Evolutionary conservation across 1,140 invertebrate genomes (phyloP).

Genomic region (Hyposmocoma kahamanoa): DNA sequence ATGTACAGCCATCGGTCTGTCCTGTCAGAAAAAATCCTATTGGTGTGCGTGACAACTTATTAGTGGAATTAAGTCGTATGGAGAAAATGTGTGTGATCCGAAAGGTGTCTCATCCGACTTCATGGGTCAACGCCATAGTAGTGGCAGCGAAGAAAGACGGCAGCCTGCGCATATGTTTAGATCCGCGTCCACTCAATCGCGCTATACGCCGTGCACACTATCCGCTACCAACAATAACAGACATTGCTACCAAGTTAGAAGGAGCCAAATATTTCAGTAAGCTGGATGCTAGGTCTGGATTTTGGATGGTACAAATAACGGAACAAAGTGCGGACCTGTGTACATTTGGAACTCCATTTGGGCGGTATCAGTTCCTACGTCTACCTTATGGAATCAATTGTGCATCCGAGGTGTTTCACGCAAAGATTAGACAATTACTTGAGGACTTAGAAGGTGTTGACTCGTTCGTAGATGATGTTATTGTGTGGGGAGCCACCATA

Average conservation of each 20-base stretch:
- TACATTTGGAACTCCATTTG: conserved; percentile 41
- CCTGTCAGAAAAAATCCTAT: conserved; percentile 25
- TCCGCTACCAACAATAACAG: conserved; percentile 1
- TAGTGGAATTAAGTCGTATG: conserved; percentile 26
- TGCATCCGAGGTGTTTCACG: conserved; percentile 36
- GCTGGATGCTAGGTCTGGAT: conserved; percentile 44
- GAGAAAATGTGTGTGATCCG: conserved; percentile 8
- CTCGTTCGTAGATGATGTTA: conserved; percentile 36
- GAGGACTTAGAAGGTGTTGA: conserved; percentile 21
- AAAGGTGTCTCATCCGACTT: conserved; percentile 35
- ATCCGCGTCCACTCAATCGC: conserved; percentile 48
- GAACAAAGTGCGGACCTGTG: conserved; percentile 30
- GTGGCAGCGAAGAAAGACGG: conserved; percentile 41
- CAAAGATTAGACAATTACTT: conserved; percentile 23
- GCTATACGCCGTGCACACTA: conserved; percentile 5
- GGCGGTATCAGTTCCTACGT: conserved; percentile 27
- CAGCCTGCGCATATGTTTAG: conserved; percentile 43
- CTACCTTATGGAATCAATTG: conserved; percentile 42
- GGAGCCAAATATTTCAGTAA: conserved; percentile 1
- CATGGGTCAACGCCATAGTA: conserved; percentile 46
- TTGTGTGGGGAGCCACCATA: conserved; percentile 28
- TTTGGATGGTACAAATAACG: conserved; percentile 49
- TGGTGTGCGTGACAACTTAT: conserved; percentile 15
- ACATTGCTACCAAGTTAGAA: neutral
- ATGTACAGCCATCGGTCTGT: conserved; percentile 16